Base-by-base conservation (phyloP, 2,113 vertebrate genomes). In the Emydura subglobosa region DNA sequence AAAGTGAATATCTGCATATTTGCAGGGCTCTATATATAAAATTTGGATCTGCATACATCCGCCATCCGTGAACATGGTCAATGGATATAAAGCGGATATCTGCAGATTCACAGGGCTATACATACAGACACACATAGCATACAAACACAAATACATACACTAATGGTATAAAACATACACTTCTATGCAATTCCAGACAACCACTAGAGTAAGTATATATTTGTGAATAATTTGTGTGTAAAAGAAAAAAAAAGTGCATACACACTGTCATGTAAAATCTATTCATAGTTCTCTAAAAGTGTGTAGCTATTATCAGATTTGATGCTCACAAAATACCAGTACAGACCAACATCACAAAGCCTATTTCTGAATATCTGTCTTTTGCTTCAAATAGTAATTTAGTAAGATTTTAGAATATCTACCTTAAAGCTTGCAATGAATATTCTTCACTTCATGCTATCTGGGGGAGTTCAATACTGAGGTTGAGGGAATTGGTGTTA, bases 171-270 rank as follows among this genome's bases (percentile, higher is more conserved):
- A 39, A 72, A 72, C 65, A 72, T 72, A 21, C 19, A 72, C 19
- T 96, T 95, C 92, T 86, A 95, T 85, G 21, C 54, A 90, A 72
- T 24, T 92, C 82, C 79, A 95, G 74, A 91, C 44, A 91, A 92
- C 65, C 59, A 88, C 74, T 44, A 74, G 50, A 82, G 85, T 53
- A 74, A 86, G 87, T 57, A 74, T 24, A 1, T 49, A 78, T 83
- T 54, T 55, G 53, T 34, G 51, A 85, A 79, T 50, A 83, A 93
- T 34, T 65, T 72, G 34, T 10, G 8, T 9, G 34, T 39, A 72
- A 82, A 85, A 86, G 94, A 91, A 65, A 82, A 86, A 31, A 14
- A 27, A 72, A 44, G 39, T 93, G 14, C 55, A 86, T 1, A 79
- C 22, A 87, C 12, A 95, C 83, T 44, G 34, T 79, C 90, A 54